Evolutionary conservation across 2,797 vertebrate genomes (phyloP).

Genomic region (Geotrypetes seraphini): DNA sequence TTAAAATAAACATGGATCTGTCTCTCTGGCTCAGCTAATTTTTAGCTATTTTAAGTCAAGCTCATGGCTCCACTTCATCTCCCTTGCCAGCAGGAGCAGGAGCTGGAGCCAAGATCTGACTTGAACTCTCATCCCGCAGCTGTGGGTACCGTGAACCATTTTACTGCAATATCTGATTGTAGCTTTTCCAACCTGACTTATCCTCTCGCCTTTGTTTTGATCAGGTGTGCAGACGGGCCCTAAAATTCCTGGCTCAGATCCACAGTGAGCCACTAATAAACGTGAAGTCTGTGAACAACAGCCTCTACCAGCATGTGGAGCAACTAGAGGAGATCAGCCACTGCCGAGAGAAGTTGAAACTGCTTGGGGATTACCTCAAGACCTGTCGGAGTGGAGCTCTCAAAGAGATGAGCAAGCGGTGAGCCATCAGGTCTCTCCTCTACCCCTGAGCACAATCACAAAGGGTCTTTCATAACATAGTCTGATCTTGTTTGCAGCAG

Average conservation of each 20-base stretch:
- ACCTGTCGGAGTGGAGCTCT: slow-evolving; percentile 79
- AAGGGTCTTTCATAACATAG: background rate
- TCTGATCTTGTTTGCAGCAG: rapidly evolving
- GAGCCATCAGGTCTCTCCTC: no score
- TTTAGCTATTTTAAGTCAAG: no score
- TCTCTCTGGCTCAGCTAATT: no score
- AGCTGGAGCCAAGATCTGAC: no score
- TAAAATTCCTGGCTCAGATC: slow-evolving; percentile 69
- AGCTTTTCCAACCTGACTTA: background rate
- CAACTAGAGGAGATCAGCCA: slow-evolving; percentile 57
- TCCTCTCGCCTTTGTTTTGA: background rate
- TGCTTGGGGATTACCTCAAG: slow-evolving; percentile 81
- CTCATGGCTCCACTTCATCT: no score
- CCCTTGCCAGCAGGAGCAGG: no score
- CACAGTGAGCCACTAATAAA: slow-evolving; percentile 76
- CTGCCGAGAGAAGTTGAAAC: slow-evolving; percentile 70
- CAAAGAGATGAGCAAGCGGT: slow-evolving; percentile 65
- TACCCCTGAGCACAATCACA: rapidly evolving
- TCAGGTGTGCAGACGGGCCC: slow-evolving; percentile 73
- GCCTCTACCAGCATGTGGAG: slow-evolving; percentile 68
- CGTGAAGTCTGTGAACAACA: slow-evolving; percentile 71
- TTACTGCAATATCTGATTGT: no score
- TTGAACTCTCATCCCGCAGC: no score
- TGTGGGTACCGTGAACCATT: no score
- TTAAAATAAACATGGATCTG: no score